phyloP scores from a whole-genome alignment of 2,888 invertebrate species.

The Apodemia zela region DNA sequence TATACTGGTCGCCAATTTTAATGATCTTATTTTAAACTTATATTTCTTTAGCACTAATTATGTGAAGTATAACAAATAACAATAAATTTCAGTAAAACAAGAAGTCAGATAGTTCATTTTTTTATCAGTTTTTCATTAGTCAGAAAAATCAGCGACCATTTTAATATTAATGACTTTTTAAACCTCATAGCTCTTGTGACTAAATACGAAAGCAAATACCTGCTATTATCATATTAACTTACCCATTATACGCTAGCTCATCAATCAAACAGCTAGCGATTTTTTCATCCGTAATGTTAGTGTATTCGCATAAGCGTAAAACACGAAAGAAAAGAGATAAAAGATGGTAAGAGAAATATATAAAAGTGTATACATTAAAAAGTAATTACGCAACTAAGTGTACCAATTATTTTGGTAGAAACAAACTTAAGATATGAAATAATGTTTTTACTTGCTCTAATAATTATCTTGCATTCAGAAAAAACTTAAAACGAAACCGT shows the following conservation, averaged over 20 bases:
- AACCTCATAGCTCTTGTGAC: conserved; percentile 8
- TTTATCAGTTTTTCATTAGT: not conserved
- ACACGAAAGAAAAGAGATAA: conserved; percentile 72
- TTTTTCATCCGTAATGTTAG: conserved; percentile 61
- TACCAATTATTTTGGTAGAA: not conserved
- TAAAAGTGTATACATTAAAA: conserved; percentile 18
- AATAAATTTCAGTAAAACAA: no score
- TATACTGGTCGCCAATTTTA: not conserved
- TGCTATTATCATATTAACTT: conserved; percentile 76
- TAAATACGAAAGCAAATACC: conserved; percentile 54
- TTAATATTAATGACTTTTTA: not conserved
- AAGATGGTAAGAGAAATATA: conserved; percentile 60
- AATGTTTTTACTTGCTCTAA: not conserved
- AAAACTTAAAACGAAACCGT: not conserved
- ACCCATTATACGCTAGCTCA: conserved; percentile 90
- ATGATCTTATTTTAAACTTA: no score
- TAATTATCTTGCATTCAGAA: not conserved
- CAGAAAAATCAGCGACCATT: not conserved
- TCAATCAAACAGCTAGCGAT: conserved; percentile 90
- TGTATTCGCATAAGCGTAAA: conserved; percentile 70
- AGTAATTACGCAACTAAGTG: not conserved
- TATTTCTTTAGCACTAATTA: no score
- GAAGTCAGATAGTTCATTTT: no score
- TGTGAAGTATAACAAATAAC: no score
- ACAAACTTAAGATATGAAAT: not conserved